Evolutionary conservation across 2,797 vertebrate species (phyloP).

Genomic region (Helostoma temminkii): DNA sequence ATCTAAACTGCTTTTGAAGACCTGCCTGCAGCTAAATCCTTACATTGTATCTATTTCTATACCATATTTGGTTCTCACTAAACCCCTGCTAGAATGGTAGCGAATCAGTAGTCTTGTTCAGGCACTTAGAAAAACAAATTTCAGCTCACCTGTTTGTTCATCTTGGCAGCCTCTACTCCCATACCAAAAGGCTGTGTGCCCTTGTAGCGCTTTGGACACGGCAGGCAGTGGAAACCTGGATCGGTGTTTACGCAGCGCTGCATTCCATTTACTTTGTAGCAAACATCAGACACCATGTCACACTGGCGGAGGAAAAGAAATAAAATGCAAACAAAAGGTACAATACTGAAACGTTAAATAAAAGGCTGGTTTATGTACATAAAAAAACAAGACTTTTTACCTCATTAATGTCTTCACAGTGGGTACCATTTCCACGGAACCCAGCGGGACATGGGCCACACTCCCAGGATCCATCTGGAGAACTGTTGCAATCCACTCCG

Average conservation of each 20-base stretch:
- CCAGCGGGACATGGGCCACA: constrained; percentile 94
- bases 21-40: constrained; percentile 27
- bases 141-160: constrained; percentile 91
- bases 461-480: constrained; percentile 95
- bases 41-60: constrained; percentile 2
- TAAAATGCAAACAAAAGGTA: constrained; percentile 19
- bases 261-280: constrained; percentile 88
- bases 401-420: constrained; percentile 97
- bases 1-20: constrained; percentile 43
- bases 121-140: constrained; percentile 4
- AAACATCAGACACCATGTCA: constrained; percentile 91
- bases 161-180: constrained; percentile 91
- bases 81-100: constrained; percentile 5
- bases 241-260: constrained; percentile 94
- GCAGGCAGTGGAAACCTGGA: constrained; percentile 96
- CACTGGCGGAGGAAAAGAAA: constrained; percentile 82
- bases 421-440: constrained; percentile 93
- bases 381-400: constrained; percentile 75
- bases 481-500: constrained; percentile 93
- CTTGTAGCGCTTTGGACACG: constrained; percentile 95
- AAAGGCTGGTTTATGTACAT: background rate
- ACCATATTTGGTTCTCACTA: constrained; percentile 9
- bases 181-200: constrained; percentile 94
- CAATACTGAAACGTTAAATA: constrained; percentile 12
- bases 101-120: constrained; percentile 5